Base-by-base conservation (phyloP, 2,888 invertebrate species). In the Pseudococcus jackbeardsleyi region DNA sequence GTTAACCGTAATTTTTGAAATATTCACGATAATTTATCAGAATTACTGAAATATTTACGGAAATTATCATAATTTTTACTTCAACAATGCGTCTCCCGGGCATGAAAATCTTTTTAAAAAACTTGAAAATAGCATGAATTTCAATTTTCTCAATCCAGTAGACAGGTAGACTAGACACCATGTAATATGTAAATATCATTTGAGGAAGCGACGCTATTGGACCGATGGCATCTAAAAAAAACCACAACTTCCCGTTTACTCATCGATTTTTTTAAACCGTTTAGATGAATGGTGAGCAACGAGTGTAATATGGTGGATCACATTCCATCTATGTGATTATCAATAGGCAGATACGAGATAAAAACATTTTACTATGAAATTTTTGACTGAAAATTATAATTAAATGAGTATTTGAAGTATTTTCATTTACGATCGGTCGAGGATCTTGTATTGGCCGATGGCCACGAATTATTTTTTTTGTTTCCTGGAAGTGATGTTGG, bases 401-500 rank as follows among this genome's bases (percentile, higher is more conserved):
- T 79, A 79, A 19, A 79, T 0, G 79, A 22, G 19, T 79, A 42
- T 46, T 79, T 12, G n/a, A 79, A 79, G 17, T 79, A 79, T 79
- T 79, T 79, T 79, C 42, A 42, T 79, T 39, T n/a, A 39, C 26
- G 1, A 33, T 72, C 33, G 26, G 3, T 12, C 5, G n/a, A 64
- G 22, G 64, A 59, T 64, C 19, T 72, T 4, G 46, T 79, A 42
- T 79, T 79, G 79, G 79, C 79, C 79, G 79, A 79, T 42, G 79
- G 79, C 79, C 79, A 79, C 79, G 79, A 42, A 39, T 39, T 46
- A 79, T 79, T 79, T 79, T 33, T 42, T 42, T 42, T 42, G n/a
- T 79, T 79, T 79, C 79, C 79, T 42, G 79, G 79, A 79, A 79
- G 79, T n/a, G 42, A 9, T n/a, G 42, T 79, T n/a, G n/a, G n/a